Evolutionary conservation across 2,113 vertebrate species (phyloP).

Genomic region (Odocoileus virginianus): DNA sequence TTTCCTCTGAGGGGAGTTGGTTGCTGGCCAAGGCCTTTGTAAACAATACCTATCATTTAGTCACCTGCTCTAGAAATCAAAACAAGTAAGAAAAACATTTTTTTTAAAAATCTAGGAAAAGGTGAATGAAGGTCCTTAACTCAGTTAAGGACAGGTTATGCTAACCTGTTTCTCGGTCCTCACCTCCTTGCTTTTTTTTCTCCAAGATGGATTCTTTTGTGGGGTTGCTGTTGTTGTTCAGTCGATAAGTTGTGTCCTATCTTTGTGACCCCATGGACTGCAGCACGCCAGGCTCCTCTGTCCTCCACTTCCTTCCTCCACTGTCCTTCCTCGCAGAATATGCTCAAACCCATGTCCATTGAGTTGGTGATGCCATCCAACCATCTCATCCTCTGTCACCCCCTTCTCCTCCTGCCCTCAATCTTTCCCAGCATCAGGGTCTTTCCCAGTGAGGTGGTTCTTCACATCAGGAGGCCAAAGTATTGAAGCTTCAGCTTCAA

Average conservation of each 20-base stretch:
- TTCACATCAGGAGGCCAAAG: background rate
- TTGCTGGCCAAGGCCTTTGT: background rate
- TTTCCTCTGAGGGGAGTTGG: background rate
- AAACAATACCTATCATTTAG: too few species aligned
- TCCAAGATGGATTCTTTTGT: background rate
- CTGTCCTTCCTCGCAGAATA: background rate
- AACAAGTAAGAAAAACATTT: background rate
- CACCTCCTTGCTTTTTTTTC: background rate
- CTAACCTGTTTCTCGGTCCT: background rate
- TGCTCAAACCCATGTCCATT: background rate
- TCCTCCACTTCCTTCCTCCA: background rate
- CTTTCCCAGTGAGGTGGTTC: fast-evolving
- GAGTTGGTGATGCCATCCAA: background rate
- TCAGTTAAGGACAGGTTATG: too few species aligned
- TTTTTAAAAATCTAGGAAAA: background rate
- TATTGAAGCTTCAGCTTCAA: background rate
- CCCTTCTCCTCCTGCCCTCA: background rate
- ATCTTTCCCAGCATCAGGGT: background rate
- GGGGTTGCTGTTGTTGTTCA: background rate
- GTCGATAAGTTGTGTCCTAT: background rate
- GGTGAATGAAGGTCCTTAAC: background rate
- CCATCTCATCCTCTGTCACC: fast-evolving
- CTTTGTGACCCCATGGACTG: background rate
- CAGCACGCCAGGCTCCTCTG: background rate
- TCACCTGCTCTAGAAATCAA: background rate